A percentile compares a stretch with the other conserved stretches of the same genome.
phyloP scores from a whole-genome alignment of 92 coral and sea anemone genomes.

The Diadumene lineata region DNA sequence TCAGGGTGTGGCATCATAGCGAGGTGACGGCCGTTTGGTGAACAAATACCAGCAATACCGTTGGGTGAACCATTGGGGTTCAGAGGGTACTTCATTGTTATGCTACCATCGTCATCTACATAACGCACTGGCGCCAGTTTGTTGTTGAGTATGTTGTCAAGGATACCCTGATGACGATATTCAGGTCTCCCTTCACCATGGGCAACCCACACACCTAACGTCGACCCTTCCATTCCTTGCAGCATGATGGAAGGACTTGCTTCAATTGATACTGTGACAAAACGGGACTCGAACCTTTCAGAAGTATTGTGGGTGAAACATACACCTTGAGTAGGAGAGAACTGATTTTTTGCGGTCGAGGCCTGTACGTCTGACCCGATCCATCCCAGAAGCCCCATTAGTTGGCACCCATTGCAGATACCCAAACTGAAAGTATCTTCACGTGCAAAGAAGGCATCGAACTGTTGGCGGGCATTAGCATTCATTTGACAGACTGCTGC shows the following conservation, averaged over 20 bases:
- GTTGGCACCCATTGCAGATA: constrained; percentile 95
- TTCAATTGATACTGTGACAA: constrained; percentile 86
- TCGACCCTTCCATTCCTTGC: constrained; percentile 90
- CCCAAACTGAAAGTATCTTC: constrained; percentile 96
- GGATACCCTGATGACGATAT: constrained; percentile 60
- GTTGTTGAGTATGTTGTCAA: constrained; percentile 59
- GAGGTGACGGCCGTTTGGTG: constrained; percentile 93
- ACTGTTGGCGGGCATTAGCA: constrained; percentile 69
- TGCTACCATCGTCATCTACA: constrained; percentile 83
- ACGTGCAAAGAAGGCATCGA: constrained; percentile 80
- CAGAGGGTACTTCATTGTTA: constrained; percentile 89
- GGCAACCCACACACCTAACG: constrained; percentile 94
- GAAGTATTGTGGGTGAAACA: constrained; percentile 95
- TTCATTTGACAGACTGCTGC: constrained; percentile 95
- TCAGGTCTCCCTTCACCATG: constrained; percentile 92
- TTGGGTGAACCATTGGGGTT: constrained; percentile 97
- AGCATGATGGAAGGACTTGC: constrained; percentile 91
- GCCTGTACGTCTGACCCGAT: constrained; percentile 60
- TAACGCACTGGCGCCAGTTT: constrained; percentile 80
- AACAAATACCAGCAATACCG: constrained; percentile 94
- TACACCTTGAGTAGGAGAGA: constrained; percentile 70
- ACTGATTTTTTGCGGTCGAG: neutral
- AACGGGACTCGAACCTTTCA: constrained; percentile 92
- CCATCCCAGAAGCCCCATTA: constrained; percentile 97
- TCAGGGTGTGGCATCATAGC: constrained; percentile 99